Percentiles rank a stretch among this genome's conserved stretches.
Evolutionary conservation across 2,797 vertebrate species (phyloP).

Genomic region (Poeciliopsis paucimaculata): DNA sequence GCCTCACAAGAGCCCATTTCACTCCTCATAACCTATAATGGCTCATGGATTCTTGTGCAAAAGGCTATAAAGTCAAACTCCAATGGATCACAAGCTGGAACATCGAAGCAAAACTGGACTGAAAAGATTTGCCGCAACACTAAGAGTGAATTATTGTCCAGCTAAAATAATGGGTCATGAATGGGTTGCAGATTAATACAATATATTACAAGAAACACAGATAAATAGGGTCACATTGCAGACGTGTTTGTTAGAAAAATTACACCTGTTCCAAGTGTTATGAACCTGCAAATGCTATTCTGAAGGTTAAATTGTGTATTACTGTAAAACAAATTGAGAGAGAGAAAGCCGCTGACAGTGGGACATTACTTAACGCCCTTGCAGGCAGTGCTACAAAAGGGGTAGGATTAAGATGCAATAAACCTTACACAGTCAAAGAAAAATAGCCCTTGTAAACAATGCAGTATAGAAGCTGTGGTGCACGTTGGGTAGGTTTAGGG

Average conservation of each 20-base stretch:
- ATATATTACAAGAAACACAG: constrained; percentile 83
- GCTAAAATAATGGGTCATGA: constrained; percentile 78
- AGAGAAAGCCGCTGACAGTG: constrained; percentile 77
- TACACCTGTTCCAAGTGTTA: constrained; percentile 84
- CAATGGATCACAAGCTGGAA: constrained; percentile 48
- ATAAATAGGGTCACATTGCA: constrained; percentile 87
- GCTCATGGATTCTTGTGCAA: constrained; percentile 60
- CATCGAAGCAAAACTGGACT: constrained; percentile 63
- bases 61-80: constrained; percentile 59
- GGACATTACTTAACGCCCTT: constrained; percentile 82
- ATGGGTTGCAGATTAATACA: constrained; percentile 83
- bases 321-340: constrained; percentile 87
- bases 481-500: constrained; percentile 70
- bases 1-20: constrained; percentile 62
- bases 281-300: constrained; percentile 85
- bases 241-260: constrained; percentile 85
- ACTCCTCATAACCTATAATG: constrained; percentile 69
- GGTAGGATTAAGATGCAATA: constrained; percentile 80
- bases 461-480: constrained; percentile 69
- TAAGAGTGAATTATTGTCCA: constrained; percentile 78
- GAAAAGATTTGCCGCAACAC: constrained; percentile 75
- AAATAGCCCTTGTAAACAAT: constrained; percentile 81
- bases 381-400: constrained; percentile 77
- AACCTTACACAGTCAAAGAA: constrained; percentile 79
- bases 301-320: constrained; percentile 87